Base-by-base conservation (phyloP, 2,888 invertebrate species). In the Drosophila pegasa region DNA sequence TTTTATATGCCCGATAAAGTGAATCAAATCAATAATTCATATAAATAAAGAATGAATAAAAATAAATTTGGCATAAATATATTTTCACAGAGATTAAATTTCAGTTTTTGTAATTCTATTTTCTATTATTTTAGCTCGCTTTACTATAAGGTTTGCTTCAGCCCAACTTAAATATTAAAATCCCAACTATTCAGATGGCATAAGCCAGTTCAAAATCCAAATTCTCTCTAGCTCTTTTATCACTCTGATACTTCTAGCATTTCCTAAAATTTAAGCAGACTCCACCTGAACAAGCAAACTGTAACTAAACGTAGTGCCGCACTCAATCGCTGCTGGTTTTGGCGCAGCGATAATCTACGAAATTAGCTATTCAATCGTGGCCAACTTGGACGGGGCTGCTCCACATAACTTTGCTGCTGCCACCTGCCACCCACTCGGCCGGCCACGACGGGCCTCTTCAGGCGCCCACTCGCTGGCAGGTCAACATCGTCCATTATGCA, bases 401-500 rank as follows among this genome's bases (percentile, higher is more conserved):
- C 75, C 58, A 78, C 66, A 78, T 70, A 61, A 69, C 9, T 16
- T 35, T 9, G n/a, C 7, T 35, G 35, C 73, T 63, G 80, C 73
- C 87, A 81, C 79, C 80, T 85, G 83, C 67, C 54, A 20, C 22
- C 37, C 38, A 22, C 50, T 52, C 66, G 62, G 58, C 25, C 9
- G 50, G 48, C 37, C 58, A 47, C 12, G 10, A 27, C 16, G 27
- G 27, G 45, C 45, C 45, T 27, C 27, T 29, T 29, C 25, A 45
- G 6, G 43, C 41, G 18, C 27, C 57, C 64, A 73, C 65, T 63
- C 64, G 33, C 27, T 56, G 56, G 37, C 72, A 87, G 83, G 88
- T 87, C 83, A 83, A 88, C 87, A 87, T 84, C 88, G 78, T 87
- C 78, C 78, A 83, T 83, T 87, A 87, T 76, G 71, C n/a, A 18